Evolutionary conservation across 30 jellyfish, hydroid and myxozoan genomes (phyloP).

Genomic region (Mastigias papua): DNA sequence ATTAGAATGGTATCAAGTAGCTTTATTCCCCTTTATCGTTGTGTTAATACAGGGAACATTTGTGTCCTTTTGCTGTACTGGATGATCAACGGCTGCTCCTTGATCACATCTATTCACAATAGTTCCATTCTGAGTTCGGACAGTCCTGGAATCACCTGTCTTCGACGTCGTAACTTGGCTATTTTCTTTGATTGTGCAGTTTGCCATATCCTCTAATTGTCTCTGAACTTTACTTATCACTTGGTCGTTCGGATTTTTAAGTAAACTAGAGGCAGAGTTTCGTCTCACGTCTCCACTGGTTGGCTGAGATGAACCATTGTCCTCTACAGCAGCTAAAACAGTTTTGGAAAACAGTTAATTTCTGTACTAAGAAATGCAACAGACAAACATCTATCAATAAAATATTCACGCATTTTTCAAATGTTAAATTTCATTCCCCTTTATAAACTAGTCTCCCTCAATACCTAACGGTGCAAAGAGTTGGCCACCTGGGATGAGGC

Average conservation of each 20-base stretch:
- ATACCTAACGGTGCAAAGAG: too few species aligned
- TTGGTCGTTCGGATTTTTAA: slow-evolving; percentile 21
- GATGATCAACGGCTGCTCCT: not conserved
- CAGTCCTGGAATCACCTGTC: slow-evolving; percentile 36
- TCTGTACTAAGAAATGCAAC: not conserved
- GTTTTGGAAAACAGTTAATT: too few species aligned
- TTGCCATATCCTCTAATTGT: slow-evolving; percentile 32
- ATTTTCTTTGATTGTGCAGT: not conserved
- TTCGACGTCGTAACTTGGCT: not conserved
- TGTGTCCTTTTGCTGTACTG: slow-evolving; percentile 16
- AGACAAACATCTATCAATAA: too few species aligned
- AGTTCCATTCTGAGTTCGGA: slow-evolving; percentile 40
- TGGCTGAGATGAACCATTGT: slow-evolving; percentile 14
- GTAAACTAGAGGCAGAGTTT: slow-evolving; percentile 55
- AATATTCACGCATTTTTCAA: too few species aligned
- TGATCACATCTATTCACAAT: slow-evolving; percentile 30
- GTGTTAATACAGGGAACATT: not conserved
- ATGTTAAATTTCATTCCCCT: too few species aligned
- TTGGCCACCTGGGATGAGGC: too few species aligned
- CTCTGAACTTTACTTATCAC: slow-evolving; percentile 16
- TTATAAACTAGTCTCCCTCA: too few species aligned
- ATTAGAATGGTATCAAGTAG: not conserved
- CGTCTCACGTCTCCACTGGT: slow-evolving; percentile 42
- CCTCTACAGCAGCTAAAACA: slow-evolving; percentile 24
- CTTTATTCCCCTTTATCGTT: not conserved